Evolutionary conservation across 2,888 invertebrate genomes (phyloP).

Genomic region (Melikaiella ostensackeni): DNA sequence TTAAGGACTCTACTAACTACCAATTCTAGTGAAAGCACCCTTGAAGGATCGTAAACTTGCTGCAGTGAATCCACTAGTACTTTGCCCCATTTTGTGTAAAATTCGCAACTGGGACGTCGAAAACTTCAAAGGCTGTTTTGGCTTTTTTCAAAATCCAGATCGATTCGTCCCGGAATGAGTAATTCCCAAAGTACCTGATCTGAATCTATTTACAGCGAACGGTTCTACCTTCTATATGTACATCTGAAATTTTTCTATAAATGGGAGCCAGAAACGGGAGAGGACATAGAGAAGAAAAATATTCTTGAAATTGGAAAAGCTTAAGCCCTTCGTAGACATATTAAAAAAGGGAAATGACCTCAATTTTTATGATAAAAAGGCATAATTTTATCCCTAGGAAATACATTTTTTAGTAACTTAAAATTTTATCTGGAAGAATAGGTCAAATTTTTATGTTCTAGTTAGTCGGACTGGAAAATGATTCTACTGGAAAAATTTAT

Average conservation of each 20-base stretch:
- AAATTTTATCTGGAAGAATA: too few relatives aligned
- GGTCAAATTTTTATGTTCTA: too few relatives aligned
- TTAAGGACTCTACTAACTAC: background rate
- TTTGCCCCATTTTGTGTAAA: background rate
- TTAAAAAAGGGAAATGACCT: too few relatives aligned
- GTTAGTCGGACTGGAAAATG: too few relatives aligned
- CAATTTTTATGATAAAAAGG: too few relatives aligned
- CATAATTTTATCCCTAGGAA: too few relatives aligned
- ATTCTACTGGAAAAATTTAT: too few relatives aligned
- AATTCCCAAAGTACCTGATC: slow-evolving; percentile 34
- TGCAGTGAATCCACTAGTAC: background rate
- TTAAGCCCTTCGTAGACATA: too few relatives aligned
- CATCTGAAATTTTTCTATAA: too few relatives aligned
- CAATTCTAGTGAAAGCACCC: background rate
- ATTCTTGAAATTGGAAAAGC: too few relatives aligned
- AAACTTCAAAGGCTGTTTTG: slow-evolving; percentile 25
- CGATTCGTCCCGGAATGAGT: slow-evolving; percentile 19
- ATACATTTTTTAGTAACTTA: too few relatives aligned
- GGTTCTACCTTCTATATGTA: slow-evolving; percentile 10
- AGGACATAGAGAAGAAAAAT: background rate
- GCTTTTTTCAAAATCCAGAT: slow-evolving; percentile 19
- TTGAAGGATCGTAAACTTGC: background rate
- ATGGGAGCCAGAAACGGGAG: background rate
- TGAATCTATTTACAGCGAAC: slow-evolving; percentile 26
- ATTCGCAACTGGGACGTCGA: background rate